These are phyloP conservation scores for Larimichthys polyactis DNA, from an alignment of 2,113 vertebrate species.

Conservation along the genomic window DNA sequence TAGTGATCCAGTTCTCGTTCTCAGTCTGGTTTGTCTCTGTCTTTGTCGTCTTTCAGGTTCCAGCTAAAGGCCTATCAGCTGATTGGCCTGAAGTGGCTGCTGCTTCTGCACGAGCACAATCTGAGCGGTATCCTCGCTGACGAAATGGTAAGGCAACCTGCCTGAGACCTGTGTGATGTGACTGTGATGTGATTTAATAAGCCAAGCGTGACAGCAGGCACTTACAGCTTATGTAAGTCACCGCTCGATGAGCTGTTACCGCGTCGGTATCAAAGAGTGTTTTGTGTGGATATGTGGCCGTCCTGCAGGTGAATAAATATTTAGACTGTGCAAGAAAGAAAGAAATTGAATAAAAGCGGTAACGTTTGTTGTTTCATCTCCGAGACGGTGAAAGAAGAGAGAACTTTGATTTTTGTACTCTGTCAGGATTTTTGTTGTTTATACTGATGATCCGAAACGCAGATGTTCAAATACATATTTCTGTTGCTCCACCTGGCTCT, in stretches of 20 bases:
- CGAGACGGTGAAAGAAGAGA: constrained; percentile 2
- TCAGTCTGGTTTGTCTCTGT: not conserved
- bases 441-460: not conserved
- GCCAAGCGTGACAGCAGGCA: not conserved
- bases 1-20: not conserved
- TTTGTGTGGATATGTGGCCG: not conserved
- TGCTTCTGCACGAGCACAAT: constrained; percentile 91
- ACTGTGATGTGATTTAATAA: not conserved
- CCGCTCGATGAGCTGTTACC: not conserved
- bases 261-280: not conserved
- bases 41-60: constrained; percentile 83
- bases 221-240: not conserved
- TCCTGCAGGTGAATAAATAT: constrained; percentile 22
- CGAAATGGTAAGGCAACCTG: constrained; percentile 92
- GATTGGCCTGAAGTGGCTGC: constrained; percentile 96
- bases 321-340: not conserved
- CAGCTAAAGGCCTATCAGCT: constrained; percentile 95
- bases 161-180: not conserved
- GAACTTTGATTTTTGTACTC: not conserved
- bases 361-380: not conserved
- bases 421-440: constrained; percentile 3
- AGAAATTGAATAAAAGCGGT: not conserved
- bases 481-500: constrained; percentile 6
- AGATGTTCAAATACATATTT: constrained; percentile 5
- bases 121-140: constrained; percentile 97